Percentiles rank a stretch among this genome's conserved stretches.
Evolutionary conservation across 1,140 invertebrate species (phyloP).

Genomic region (Zaprionus africanus): DNA sequence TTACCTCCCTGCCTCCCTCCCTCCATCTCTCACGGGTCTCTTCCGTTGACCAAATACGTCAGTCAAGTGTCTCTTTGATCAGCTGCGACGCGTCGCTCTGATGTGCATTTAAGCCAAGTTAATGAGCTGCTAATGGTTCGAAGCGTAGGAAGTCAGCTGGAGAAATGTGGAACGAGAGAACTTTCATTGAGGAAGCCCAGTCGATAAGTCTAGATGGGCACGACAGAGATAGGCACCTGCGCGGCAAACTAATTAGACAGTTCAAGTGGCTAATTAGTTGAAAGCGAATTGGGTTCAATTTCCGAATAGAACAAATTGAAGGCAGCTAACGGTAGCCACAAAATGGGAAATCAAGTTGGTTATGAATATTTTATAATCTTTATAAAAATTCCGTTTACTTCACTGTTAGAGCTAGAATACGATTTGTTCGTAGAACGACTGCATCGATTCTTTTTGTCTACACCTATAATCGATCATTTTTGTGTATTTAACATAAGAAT

Average conservation of each 20-base stretch:
- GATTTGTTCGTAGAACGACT: too few species aligned
- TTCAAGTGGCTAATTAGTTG: conserved; percentile 6
- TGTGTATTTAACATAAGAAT: too few species aligned
- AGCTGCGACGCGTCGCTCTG: conserved; percentile 35
- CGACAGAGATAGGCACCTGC: conserved; percentile 28
- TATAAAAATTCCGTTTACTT: too few species aligned
- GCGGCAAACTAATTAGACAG: conserved; percentile 22
- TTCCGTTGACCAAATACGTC: conserved; percentile 34
- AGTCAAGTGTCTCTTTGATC: conserved; percentile 50
- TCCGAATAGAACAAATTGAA: background rate
- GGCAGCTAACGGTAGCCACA: background rate
- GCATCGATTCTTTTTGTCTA: too few species aligned
- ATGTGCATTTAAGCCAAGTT: conserved; percentile 55
- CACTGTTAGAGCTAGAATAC: too few species aligned
- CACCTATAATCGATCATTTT: too few species aligned
- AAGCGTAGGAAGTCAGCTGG: conserved; percentile 52
- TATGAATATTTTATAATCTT: too few species aligned
- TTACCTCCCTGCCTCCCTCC: conserved; percentile 4
- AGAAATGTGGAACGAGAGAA: conserved; percentile 37
- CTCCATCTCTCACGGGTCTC: background rate
- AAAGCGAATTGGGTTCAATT: background rate
- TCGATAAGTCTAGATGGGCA: conserved; percentile 41
- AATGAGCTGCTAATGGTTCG: conserved; percentile 56
- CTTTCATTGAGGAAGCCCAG: conserved; percentile 38
- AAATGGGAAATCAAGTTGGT: background rate